These are phyloP conservation scores for Mobula hypostoma DNA, from an alignment of 2,113 vertebrate species.

Conservation along the genomic window DNA sequence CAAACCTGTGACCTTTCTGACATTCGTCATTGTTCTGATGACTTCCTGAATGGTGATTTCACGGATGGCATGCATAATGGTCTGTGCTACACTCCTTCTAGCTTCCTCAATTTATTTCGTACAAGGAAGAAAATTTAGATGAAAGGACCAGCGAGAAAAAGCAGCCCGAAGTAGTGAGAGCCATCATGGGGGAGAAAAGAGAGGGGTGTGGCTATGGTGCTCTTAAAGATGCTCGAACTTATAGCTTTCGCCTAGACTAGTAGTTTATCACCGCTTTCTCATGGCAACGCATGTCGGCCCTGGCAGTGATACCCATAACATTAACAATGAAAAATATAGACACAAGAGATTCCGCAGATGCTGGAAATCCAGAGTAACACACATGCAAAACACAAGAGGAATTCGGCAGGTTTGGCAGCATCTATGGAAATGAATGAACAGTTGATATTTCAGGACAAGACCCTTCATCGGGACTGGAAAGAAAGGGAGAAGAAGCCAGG, in stretches of 20 bases:
- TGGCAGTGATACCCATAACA: too few relatives aligned
- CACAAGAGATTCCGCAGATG: neutral
- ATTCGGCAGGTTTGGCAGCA: too few relatives aligned
- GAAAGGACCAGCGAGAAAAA: neutral
- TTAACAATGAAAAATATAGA: neutral
- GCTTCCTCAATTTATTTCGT: neutral
- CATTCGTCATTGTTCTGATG: neutral
- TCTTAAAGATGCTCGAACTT: neutral
- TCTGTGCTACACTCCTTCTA: neutral
- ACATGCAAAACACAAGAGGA: too few relatives aligned
- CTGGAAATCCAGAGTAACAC: too few relatives aligned
- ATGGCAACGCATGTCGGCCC: too few relatives aligned
- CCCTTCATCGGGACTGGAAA: too few relatives aligned
- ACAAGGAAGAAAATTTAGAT: neutral
- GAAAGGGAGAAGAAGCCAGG: too few relatives aligned
- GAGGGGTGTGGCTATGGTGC: neutral
- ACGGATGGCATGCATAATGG: neutral
- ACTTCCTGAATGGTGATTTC: conserved; percentile 11
- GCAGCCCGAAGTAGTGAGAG: neutral
- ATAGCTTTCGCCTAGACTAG: too few relatives aligned
- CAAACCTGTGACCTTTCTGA: neutral
- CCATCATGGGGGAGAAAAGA: neutral
- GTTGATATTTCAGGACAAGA: too few relatives aligned
- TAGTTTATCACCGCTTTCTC: too few relatives aligned
- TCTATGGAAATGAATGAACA: too few relatives aligned